Evolutionary conservation across 2,888 invertebrate species (phyloP), one percentile per base, ranked within the genome.

Genomic region (Biston stratarius): DNA sequence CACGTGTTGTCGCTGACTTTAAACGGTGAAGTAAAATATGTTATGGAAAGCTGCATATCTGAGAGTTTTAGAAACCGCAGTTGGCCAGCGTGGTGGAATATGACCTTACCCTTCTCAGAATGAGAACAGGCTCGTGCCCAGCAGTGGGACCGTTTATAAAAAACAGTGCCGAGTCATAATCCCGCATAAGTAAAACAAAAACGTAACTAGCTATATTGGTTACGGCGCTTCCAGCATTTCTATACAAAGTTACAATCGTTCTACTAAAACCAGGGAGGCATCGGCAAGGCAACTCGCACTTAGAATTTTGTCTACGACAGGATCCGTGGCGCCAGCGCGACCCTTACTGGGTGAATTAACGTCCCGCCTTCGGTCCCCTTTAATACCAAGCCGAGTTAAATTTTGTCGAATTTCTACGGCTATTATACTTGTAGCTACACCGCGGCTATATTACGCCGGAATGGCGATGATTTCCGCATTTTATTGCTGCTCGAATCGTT

Each of bases 301-400:
- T 88, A 91, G 89, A 91, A 89, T 88, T 91, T 92, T 88, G 90
- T 91, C 88, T 89, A 92, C 91, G 91, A 90, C 87, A 91, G 90
- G 92, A 93, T 89, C 83, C 69, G 74, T 83, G 94, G 93, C 94
- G 94, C 94, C 94, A 89, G 70, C 80, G 82, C 89, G 91, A 89
- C 93, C 93, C 94, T 92, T 92, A 92, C 90, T 87, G 91, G 92
- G 89, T 86, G 92, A 92, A 92, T 92, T 92, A 92, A 92, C 91
- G 91, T 90, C 92, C 82, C 86, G 85, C 81, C 84, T 78, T 78
- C 83, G 71, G 87, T 89, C 92, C 92, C 93, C 92, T 92, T 90
- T 91, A 93, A 93, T 91, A 90, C 90, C 85, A 82, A 86, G 85
- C 85, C 86, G 88, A 91, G 89, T 94, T 92, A 94, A 94, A 94